Base-by-base conservation (phyloP, 2,888 invertebrate genomes). In the Drosophila infuscata region DNA sequence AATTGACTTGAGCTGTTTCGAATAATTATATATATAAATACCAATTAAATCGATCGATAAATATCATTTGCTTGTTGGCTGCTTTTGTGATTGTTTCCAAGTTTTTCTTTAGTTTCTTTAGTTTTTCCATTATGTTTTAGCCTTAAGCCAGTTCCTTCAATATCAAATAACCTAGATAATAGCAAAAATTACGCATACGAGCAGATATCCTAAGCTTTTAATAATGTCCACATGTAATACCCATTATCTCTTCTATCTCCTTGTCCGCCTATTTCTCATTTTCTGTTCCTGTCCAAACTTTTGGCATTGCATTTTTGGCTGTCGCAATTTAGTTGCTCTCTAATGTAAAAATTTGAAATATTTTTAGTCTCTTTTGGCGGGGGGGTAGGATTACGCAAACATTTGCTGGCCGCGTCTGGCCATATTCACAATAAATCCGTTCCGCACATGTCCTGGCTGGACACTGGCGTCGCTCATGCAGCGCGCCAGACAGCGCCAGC, bases 381-480 rank as follows among this genome's bases (percentile, higher is more conserved):
- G 43, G 65, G 7, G 29, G 35, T 4, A n/a, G 9, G 35, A 53
- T 46, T 57, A 61, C 62, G 56, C 56, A 43, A 49, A 61, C 72
- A 69, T 77, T 65, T 68, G 61, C 68, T 77, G 70, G 57, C 53
- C 53, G 59, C 52, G 74, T 53, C 61, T 81, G 74, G 68, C 58
- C 78, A 60, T 65, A 77, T 81, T 66, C 73, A 59, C 63, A 74
- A 74, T 61, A 70, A 51, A 78, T 79, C 67, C 64, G 69, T 68
- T 67, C 43, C 36, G 60, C 75, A 71, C 71, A 70, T 78, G 58
- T 75, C 70, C 75, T 82, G 79, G 63, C 76, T 74, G 81, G 82
- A 88, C 90, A 89, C 60, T 87, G 89, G 90, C 90, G 84, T 77
- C 86, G 74, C 61, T 69, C 90, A 79, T 83, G 84, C 83, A 76